Evolutionary conservation across 2,113 vertebrate species (phyloP), one percentile per base, ranked within the genome.

Genomic region (Cichladusa arquata): DNA sequence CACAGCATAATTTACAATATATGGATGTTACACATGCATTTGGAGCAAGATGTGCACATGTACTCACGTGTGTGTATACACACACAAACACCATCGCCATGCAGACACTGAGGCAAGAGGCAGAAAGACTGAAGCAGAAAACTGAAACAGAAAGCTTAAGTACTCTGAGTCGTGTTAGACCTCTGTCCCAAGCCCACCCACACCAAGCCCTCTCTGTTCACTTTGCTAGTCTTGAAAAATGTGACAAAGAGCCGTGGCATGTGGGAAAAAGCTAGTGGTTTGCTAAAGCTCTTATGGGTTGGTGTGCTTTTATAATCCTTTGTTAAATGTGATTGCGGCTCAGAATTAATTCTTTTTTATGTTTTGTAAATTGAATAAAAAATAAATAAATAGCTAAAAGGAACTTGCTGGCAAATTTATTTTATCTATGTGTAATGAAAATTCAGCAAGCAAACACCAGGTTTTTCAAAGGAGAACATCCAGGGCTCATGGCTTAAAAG

Each of bases 1-100:
- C 53, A 36, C 24, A 69, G 76, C 44, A 16, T 25, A 51, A 51
- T 47, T 78, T 60, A 60, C 51, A 74, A 6, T 40, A 31, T 1
- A 2, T 34, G 40, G 28, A 14, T 60, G 31, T 19, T 60, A 28
- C 8, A 54, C 5, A 9, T 0, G 0, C 11, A 73, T 22, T 38
- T 51, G 51, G 56, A 84, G 34, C 60, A 60, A 56, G 33, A 36
- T 6, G 1, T 16, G 42, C 6, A 2, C 24, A 2, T 6, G 24
- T 23, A 29, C 17, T 2, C 24, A 14, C 0, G 0, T 18, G 11
- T 18, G 10, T 22, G 6, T 6, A 24, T 10, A 17, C 4, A 26
- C 4, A 8, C 44, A 44, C 44, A 48, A n/a, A 16, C 36, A 24
- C 31, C 60, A 64, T 50, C 0, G 1, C 40, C 24, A 19, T 0